These are phyloP conservation scores for Serranus cabrilla DNA, from an alignment of 2,797 vertebrate genomes.

Conservation along the genomic window DNA sequence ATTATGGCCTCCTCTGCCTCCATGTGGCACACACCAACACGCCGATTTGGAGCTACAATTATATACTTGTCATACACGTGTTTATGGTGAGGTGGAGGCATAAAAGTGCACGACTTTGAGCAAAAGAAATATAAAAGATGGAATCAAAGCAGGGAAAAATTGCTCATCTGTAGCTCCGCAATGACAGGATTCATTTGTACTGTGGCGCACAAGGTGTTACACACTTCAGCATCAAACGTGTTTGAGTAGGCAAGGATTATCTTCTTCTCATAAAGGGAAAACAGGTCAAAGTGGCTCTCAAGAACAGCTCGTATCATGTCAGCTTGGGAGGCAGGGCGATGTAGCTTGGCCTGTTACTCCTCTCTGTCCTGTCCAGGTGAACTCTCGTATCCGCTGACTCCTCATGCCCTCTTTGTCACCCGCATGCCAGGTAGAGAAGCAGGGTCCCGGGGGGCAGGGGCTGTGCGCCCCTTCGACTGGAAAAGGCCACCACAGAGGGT, in stretches of 20 bases:
- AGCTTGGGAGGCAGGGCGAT: slow-evolving; percentile 65
- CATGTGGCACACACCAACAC: slow-evolving; percentile 80
- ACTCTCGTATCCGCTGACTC: slow-evolving; percentile 69
- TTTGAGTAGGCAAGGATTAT: slow-evolving; percentile 67
- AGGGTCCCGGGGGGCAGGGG: slow-evolving; percentile 70
- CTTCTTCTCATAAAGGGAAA: slow-evolving; percentile 65
- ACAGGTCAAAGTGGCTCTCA: slow-evolving; percentile 78
- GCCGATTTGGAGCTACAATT: slow-evolving; percentile 80
- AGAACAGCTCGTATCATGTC: slow-evolving; percentile 77
- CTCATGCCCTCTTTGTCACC: slow-evolving; percentile 78
- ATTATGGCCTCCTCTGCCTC: slow-evolving; percentile 84
- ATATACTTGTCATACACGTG: slow-evolving; percentile 82
- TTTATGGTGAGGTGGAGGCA: slow-evolving; percentile 74
- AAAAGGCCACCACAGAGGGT: slow-evolving; percentile 66
- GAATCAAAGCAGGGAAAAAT: slow-evolving; percentile 73
- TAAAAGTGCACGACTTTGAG: slow-evolving; percentile 69
- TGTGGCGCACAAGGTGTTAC: slow-evolving; percentile 64
- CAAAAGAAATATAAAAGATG: slow-evolving; percentile 53
- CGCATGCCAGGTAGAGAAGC: slow-evolving; percentile 77
- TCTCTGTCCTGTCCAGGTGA: slow-evolving; percentile 72
- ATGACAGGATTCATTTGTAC: slow-evolving; percentile 71
- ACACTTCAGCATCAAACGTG: slow-evolving; percentile 66
- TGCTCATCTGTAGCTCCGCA: slow-evolving; percentile 65
- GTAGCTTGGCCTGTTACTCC: slow-evolving; percentile 70
- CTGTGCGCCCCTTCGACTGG: slow-evolving; percentile 51